Conservation (phyloP, 1,140 invertebrate genomes). For the Drosophila arawakana region DNA sequence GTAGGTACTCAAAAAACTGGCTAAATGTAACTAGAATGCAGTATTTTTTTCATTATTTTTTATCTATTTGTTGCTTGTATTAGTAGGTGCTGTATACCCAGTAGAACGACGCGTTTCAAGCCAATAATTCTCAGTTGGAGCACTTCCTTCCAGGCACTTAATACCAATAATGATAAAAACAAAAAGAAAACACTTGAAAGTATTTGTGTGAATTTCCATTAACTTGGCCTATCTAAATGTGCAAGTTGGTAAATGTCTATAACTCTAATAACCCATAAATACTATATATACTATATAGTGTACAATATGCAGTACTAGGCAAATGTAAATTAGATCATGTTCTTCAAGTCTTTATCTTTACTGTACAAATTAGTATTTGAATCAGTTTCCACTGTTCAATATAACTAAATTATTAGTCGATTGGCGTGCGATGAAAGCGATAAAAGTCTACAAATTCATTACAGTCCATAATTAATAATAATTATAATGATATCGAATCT, state of each 20-base stretch:
- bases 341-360: constrained; percentile 45
- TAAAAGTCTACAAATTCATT: constrained; percentile 1
- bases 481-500: constrained; percentile 7
- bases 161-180: not conserved
- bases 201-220: constrained; percentile 27
- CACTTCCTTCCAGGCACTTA: not conserved
- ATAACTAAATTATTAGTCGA: constrained; percentile 5
- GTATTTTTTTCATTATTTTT: not conserved
- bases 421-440: constrained; percentile 1
- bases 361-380: constrained; percentile 22
- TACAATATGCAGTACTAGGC: constrained; percentile 29
- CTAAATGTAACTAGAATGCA: too few species aligned
- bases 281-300: not conserved
- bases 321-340: constrained; percentile 48
- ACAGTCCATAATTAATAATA: constrained; percentile 26
- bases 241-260: constrained; percentile 65
- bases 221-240: constrained; percentile 51
- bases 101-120: constrained; percentile 6
- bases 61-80: constrained; percentile 12
- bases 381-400: constrained; percentile 10
- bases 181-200: not conserved
- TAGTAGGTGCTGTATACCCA: constrained; percentile 22
- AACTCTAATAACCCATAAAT: constrained; percentile 39
- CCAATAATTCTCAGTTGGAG: not conserved
- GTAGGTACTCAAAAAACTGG: too few species aligned